Base-by-base conservation (phyloP, 2,113 vertebrate species). In the Entelurus aequoreus region DNA sequence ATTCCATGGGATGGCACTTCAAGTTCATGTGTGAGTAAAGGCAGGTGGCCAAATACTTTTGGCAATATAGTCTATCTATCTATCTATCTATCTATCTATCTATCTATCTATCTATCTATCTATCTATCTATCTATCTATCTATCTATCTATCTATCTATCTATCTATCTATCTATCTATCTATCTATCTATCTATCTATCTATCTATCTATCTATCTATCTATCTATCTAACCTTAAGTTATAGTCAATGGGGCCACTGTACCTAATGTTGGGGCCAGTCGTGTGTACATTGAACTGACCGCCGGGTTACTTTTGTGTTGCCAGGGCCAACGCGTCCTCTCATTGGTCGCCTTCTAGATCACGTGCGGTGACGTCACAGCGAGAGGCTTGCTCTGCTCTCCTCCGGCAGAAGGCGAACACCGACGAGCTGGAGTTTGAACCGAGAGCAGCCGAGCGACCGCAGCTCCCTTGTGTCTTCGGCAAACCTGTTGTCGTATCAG, bases 351-450 rank as follows among this genome's bases (percentile, higher is more conserved):
- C 1, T 37, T 5, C 49, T 4, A 28, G 7, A 42, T 76, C 88
- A 86, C 48, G 83, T 90, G 90, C 15, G 59, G 6, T 88, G 85
- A 87, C 88, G 88, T 89, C 85, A 88, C 56, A 1, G 8, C 4
- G 21, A 49, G 65, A 60, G 74, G 60, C 79, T 68, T 44, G 55
- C 16, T 19, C 16, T 4, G 16, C 11, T 57, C 5, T 40, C n/a
- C 19, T 21, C 55, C 1, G 38, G 13, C 55, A 57, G 38, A 57
- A 57, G 42, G 71, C 52, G 6, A 55, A 59, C 36, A 69, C 44
- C 48, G 74, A 6, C 59, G 49, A 74, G 60, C 28, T 51, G 67
- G 84, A 86, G 86, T 85, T 84, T 79, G 65, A 71, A 82, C 78
- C 28, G 79, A 48, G 35, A 79, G 70, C 79, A 69, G 28, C 63